Conservation (phyloP, 1,140 invertebrate species). For the Archegozetes longisetosus region DNA sequence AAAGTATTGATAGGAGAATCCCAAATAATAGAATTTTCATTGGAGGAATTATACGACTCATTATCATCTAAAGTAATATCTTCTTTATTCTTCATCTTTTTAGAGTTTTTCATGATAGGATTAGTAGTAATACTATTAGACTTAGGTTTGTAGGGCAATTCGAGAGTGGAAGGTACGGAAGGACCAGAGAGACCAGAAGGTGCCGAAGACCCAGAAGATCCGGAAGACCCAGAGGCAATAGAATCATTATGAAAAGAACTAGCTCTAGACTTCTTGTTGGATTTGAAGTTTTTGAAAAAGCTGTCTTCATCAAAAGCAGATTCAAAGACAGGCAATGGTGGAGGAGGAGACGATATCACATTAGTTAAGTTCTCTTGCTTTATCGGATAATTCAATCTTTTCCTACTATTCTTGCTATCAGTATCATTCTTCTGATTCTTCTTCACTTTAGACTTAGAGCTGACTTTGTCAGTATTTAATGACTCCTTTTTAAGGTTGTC, state of each 20-base stretch:
- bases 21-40: slow-evolving; percentile 10
- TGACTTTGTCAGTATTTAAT: neutral
- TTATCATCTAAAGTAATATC: neutral
- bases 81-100: neutral
- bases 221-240: neutral
- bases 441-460: neutral
- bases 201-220: neutral
- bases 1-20: slow-evolving; percentile 13
- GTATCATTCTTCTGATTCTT: neutral
- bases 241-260: neutral
- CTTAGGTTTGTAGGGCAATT: neutral
- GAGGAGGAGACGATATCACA: neutral
- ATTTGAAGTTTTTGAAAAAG: neutral
- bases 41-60: neutral
- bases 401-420: neutral
- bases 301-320: neutral
- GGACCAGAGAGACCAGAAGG: neutral
- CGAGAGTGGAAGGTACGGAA: neutral
- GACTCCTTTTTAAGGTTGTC: neutral
- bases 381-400: neutral
- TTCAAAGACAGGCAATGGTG: neutral
- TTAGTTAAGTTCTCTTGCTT: neutral
- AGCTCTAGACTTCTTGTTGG: neutral
- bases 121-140: neutral
- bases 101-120: too few relatives aligned